Base-by-base conservation (phyloP, 2,797 vertebrate genomes). In the Anguilla megastoma region DNA sequence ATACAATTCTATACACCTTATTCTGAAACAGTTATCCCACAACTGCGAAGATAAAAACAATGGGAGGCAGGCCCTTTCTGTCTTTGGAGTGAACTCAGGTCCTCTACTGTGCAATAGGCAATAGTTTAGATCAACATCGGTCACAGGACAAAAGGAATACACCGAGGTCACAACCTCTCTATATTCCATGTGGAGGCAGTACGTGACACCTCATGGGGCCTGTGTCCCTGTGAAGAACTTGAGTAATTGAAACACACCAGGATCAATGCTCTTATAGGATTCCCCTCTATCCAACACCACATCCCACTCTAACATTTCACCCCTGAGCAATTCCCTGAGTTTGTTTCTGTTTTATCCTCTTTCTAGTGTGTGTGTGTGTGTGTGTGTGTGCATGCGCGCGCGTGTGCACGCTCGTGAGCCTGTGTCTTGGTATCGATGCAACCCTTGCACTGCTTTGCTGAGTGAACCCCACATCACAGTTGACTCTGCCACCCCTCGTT, bases 161-260 rank as follows among this genome's bases (percentile, higher is more conserved):
- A 69, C 84, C 86, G 86, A 66, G 85, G 87, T 79, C 87, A 60
- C 85, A 86, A 88, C 91, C 90, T 88, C 63, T 86, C 88, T 85
- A 85, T 80, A 86, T 76, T 87, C 58, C 41, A 63, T 33, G 9
- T 21, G 9, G 8, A 50, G 69, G 66, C 12, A 21, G 33, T 87
- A 86, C 86, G 85, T 87, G 91, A 89, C 90, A 86, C 87, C 86
- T 71, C 63, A 9, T 71, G 48, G 52, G 87, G 86, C 48, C 52
- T 41, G 79, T 60, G 69, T 89, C 85, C 48, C 71, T 45, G 36
- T 8, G 48, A 87, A 24, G 45, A 66, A 10, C 76, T 9, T 45
- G 56, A 66, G 88, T 90, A 85, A 91, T 88, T 90, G 88, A 90
- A 85, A 90, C 88, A 52, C 86, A 80, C 86, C 71, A 54, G 86